Evolutionary conservation across 2,888 invertebrate species (phyloP).

Genomic region (Athetis lepigone): DNA sequence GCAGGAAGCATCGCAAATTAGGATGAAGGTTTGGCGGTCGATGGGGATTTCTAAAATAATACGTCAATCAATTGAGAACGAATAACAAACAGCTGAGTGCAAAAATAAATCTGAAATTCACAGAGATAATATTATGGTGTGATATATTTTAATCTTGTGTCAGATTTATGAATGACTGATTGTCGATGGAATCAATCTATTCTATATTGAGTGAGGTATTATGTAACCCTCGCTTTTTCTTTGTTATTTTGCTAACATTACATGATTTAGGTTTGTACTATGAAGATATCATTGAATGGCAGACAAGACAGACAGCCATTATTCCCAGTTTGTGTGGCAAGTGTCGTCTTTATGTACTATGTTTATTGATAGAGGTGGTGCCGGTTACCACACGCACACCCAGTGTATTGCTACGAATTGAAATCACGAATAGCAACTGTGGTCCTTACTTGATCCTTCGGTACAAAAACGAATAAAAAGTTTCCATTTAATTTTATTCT

Average conservation of each 20-base stretch:
- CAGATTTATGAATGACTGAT: constrained; percentile 2
- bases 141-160: constrained; percentile 24
- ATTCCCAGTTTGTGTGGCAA: background rate
- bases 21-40: constrained; percentile 9
- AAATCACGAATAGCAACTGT: constrained; percentile 31
- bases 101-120: constrained; percentile 14
- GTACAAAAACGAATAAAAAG: constrained; percentile 2
- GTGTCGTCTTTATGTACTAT: constrained; percentile 19
- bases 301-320: background rate
- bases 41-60: constrained; percentile 33
- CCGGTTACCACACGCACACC: constrained; percentile 26
- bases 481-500: constrained; percentile 8
- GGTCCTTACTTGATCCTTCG: constrained; percentile 2
- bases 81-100: constrained; percentile 33
- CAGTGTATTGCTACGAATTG: constrained; percentile 14
- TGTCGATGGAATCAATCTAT: background rate
- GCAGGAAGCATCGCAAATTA: constrained; percentile 40
- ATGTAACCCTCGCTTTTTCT: background rate
- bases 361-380: constrained; percentile 26
- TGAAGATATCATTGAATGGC: background rate
- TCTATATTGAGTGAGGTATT: background rate
- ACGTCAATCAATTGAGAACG: constrained; percentile 24
- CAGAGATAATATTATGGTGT: constrained; percentile 9
- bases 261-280: background rate
- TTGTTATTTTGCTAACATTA: constrained; percentile 5